phyloP scores from a whole-genome alignment of 2,888 invertebrate genomes.

The Trissonchulus latispiculum region DNA sequence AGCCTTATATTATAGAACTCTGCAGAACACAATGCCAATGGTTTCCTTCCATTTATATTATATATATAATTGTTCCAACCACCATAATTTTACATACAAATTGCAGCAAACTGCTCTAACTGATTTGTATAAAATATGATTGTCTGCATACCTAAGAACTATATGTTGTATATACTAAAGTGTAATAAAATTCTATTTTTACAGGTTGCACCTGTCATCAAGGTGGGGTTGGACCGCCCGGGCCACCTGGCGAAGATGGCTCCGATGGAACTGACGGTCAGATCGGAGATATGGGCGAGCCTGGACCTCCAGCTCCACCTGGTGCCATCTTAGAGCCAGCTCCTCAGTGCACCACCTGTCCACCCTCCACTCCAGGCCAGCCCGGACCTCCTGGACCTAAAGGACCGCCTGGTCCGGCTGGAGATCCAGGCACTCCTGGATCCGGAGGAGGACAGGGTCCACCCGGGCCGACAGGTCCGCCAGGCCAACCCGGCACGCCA shows the following conservation, averaged over 20 bases:
- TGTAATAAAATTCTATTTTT: slow-evolving; percentile 16
- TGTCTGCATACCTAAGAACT: too few relatives aligned
- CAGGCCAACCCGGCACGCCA: slow-evolving; percentile 13
- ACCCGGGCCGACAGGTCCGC: slow-evolving; percentile 21
- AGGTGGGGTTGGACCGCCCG: slow-evolving; percentile 29
- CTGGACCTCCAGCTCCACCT: neutral
- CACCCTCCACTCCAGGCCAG: slow-evolving; percentile 32
- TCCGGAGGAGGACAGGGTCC: slow-evolving; percentile 33
- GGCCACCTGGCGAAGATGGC: slow-evolving; percentile 32
- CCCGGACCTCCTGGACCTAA: slow-evolving; percentile 38
- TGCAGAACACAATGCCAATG: too few relatives aligned
- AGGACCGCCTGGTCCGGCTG: slow-evolving; percentile 32
- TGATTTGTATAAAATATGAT: too few relatives aligned
- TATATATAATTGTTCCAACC: too few relatives aligned
- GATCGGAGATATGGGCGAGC: slow-evolving; percentile 11
- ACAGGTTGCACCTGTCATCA: slow-evolving; percentile 30
- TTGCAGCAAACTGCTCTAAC: too few relatives aligned
- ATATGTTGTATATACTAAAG: too few relatives aligned
- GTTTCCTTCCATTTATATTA: too few relatives aligned
- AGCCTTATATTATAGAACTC: too few relatives aligned
- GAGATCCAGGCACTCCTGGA: slow-evolving; percentile 30
- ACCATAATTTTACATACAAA: too few relatives aligned
- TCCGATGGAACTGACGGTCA: slow-evolving; percentile 14
- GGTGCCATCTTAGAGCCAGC: neutral
- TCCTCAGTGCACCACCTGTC: slow-evolving; percentile 27